Evolutionary conservation across 2,888 invertebrate genomes (phyloP), one percentile per base, ranked within the genome.

Genomic region (Hydriomena furcata): DNA sequence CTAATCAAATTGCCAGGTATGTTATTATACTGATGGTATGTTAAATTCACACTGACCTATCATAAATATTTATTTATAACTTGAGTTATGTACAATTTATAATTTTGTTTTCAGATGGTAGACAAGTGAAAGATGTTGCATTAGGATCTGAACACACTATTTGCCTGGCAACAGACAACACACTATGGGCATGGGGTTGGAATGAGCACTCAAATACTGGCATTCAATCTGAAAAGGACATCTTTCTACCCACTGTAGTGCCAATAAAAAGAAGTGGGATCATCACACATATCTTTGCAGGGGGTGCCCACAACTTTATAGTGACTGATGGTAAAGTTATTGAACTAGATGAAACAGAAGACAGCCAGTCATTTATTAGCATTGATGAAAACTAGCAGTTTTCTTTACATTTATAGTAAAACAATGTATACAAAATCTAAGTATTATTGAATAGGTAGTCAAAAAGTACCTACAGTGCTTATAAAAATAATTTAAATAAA

Each of bases 141-240:
- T 80, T 94, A 61, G 97, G 97, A 1, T 95, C 96, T 0, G 96
- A 97, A 68, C 97, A 97, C 71, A 95, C 94, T 32, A 74, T 97
- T 58, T 93, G 94, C 54, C 79, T 95, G 56, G 91, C 92, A 63
- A 92, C 89, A 54, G 92, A 93, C 48, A 93, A 94, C 23, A 89
- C 91, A 37, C 74, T 96, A 4, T 94, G 93, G 71, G 92, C 94
- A 11, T 97, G 97, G 96, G 97, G 97, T 0, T 97, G 97, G 97
- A 97, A 97, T 81, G 97, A 97, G 71, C 97, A 97, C 83, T 95
- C 95, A 27, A 96, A 95, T 75, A 96, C 96, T 67, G 97, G 96
- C 43, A 94, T 72, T 25, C 58, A 58, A 31, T 63, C 93, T 20
- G 72, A 79, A 10, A 66, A 68, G 43, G 61, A 65, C 42, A 76